A percentile compares a stretch with the other conserved stretches of the same genome.
phyloP scores from a whole-genome alignment of 1,140 invertebrate species.

The Micrasema minimum region DNA sequence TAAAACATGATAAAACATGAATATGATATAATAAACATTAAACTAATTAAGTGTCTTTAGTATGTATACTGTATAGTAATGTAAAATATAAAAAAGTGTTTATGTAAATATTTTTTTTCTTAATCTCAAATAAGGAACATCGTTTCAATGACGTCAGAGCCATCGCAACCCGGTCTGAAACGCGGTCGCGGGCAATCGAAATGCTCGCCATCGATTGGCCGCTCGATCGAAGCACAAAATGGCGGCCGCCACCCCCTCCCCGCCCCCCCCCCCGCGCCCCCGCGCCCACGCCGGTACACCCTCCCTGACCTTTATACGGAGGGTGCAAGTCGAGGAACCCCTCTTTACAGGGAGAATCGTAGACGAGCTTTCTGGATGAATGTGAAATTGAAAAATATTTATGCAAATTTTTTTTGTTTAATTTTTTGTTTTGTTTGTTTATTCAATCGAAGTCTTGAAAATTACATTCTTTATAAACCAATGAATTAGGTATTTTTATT shows the following conservation, averaged over 20 bases:
- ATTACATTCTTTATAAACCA: neutral
- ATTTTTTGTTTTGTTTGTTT: neutral
- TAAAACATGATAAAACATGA: neutral
- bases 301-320: slow-evolving; percentile 14
- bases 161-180: slow-evolving; percentile 1
- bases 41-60: neutral
- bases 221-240: slow-evolving; percentile 27
- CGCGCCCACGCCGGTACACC: slow-evolving; percentile 2
- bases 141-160: neutral
- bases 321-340: neutral
- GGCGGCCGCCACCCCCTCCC: slow-evolving; percentile 23
- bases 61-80: neutral
- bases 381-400: neutral
- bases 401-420: neutral
- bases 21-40: neutral
- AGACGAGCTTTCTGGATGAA: too few species aligned
- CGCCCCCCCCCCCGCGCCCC: slow-evolving; percentile 9
- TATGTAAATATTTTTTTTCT: neutral
- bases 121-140: neutral
- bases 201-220: slow-evolving; percentile 42
- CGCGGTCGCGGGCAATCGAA: slow-evolving; percentile 23
- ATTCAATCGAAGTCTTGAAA: neutral
- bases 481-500: too few species aligned
- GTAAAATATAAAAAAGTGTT: neutral
- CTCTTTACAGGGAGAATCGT: neutral